Evolutionary conservation across 2,797 vertebrate species (phyloP).

Genomic region (Vespertilio murinus): DNA sequence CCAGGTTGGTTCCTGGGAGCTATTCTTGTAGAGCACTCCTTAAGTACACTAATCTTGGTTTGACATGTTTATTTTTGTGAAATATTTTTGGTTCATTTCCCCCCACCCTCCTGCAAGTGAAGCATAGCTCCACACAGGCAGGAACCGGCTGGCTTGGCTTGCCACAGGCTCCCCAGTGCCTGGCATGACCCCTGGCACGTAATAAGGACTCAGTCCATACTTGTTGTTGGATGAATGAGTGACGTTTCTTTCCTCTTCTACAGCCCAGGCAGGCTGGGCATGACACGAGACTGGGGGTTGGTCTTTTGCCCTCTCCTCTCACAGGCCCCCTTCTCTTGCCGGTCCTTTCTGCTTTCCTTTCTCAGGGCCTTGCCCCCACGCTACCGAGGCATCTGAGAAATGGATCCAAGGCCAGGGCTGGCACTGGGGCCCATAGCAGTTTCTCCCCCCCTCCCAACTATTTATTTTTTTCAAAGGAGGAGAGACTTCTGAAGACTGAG

Average conservation of each 20-base stretch:
- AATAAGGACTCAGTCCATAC: rapidly evolving
- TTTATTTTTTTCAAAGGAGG: background rate
- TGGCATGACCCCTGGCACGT: rapidly evolving
- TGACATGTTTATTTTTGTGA: background rate
- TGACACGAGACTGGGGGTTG: too few relatives aligned
- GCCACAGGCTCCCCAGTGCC: background rate
- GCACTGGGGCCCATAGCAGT: background rate
- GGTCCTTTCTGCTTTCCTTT: background rate
- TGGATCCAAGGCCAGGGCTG: background rate
- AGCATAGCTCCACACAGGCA: rapidly evolving
- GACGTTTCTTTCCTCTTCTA: background rate
- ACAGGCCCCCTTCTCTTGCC: rapidly evolving
- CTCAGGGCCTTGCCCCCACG: background rate
- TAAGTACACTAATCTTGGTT: background rate
- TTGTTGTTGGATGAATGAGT: background rate
- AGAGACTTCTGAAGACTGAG: background rate
- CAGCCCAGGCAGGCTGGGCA: background rate
- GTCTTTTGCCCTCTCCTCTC: background rate
- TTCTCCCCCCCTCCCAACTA: background rate
- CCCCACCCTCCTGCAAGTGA: background rate
- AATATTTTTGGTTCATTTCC: background rate
- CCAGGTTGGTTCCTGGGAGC: background rate
- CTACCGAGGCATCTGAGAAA: background rate
- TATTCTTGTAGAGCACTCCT: background rate
- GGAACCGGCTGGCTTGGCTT: background rate